Evolutionary conservation across 2,888 invertebrate species (phyloP), one percentile per base, ranked within the genome.

Genomic region (Archaeoteleia sp.): DNA sequence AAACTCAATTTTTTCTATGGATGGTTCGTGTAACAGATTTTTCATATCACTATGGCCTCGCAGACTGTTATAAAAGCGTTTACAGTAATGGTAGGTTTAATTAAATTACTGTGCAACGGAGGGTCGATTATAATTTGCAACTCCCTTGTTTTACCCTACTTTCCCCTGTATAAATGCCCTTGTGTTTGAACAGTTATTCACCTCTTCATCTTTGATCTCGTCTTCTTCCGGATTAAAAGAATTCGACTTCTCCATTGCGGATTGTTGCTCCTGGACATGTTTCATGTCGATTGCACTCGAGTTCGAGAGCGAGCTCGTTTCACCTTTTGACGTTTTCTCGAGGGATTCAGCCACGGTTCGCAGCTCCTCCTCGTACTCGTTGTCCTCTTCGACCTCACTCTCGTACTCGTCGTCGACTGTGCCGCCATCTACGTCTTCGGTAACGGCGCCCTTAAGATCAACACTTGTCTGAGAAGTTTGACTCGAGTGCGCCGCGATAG

Each of bases 301-400:
- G 43, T 53, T 58, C 15, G 53, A 58, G 32, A 45, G 27, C 7
- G 42, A 35, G 30, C 48, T 58, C 37, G 42, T 67, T 42, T 74
- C 74, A 57, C 70, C 72, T 48, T 74, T 74, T 37, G 74, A 73
- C 77, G 76, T 74, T 15, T 76, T 74, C 69, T 77, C 78, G 25
- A 74, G 74, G 3, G 77, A 77, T 42, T 74, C 75, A 4, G 76
- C 76, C 12, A 73, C 61, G 25, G 67, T 74, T 27, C 74, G 71
- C 27, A 76, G 61, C 54, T 77, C 77, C 12, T 76, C 76, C 55
- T 72, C 74, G 42, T 76, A 74, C 53, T 76, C 74, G 37, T 74
- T 72, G 25, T 60, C 61, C 25, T 55, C 60, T 42, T 65, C 58
- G 7, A 61, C 68, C 15, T 70, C 58, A 27, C 17, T 48, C 15